Evolutionary conservation across 2,797 vertebrate genomes (phyloP).

Genomic region (Pipistrellus pygmaeus): DNA sequence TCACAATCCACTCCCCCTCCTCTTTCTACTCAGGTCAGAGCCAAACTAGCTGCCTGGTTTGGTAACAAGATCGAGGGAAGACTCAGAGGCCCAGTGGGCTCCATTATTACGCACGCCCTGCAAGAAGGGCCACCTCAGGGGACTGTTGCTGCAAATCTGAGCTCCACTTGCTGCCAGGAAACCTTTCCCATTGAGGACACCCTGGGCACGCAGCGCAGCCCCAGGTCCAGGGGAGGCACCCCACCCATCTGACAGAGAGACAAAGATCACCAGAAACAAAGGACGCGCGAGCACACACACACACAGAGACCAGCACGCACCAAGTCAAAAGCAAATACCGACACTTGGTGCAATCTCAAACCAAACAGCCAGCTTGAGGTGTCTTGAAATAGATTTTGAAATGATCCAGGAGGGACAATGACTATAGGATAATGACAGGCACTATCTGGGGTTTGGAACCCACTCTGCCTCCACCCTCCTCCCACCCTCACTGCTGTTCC

Average conservation of each 20-base stretch:
- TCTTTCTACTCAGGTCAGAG: not conserved
- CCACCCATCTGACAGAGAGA: slow-evolving; percentile 86
- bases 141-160: slow-evolving; percentile 64
- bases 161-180: slow-evolving; percentile 86
- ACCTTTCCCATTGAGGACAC: slow-evolving; percentile 80
- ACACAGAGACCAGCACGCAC: slow-evolving; percentile 25
- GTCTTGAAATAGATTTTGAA: slow-evolving; percentile 60
- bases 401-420: slow-evolving; percentile 66
- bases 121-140: slow-evolving; percentile 35
- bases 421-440: slow-evolving; percentile 44
- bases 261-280: slow-evolving; percentile 89
- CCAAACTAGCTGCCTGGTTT: slow-evolving; percentile 63
- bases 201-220: slow-evolving; percentile 72
- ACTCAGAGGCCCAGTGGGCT: slow-evolving; percentile 73
- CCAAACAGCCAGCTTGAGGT: not conserved
- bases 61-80: slow-evolving; percentile 69
- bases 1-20: slow-evolving; percentile 4
- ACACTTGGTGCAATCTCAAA: slow-evolving; percentile 66
- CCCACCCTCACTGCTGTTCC: slow-evolving; percentile 73
- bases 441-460: slow-evolving; percentile 72
- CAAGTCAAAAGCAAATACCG: slow-evolving; percentile 72
- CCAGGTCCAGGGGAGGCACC: slow-evolving; percentile 78
- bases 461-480: slow-evolving; percentile 80
- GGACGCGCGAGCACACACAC: slow-evolving; percentile 75
- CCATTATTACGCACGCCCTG: slow-evolving; percentile 71